Conservation (phyloP, 1,140 invertebrate species). For the Pentalonia nigronervosa region DNA sequence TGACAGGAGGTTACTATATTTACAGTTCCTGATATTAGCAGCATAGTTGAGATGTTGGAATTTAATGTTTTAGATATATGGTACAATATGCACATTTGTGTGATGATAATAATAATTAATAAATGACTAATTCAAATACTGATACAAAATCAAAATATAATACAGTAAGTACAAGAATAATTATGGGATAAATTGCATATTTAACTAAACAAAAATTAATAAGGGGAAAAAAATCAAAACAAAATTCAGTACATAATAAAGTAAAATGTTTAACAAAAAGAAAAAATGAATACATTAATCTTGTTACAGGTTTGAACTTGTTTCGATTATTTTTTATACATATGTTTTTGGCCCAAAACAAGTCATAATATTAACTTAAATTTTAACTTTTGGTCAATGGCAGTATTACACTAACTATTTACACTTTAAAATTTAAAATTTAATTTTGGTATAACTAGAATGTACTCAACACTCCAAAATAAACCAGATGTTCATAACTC, state of each 20-base stretch:
- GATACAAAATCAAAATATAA: conserved; percentile 31
- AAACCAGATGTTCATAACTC: conserved; percentile 52
- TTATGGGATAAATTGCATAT: conserved; percentile 15
- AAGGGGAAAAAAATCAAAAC: conserved; percentile 1
- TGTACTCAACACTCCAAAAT: conserved; percentile 11
- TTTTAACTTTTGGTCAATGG: conserved; percentile 47
- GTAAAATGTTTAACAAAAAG: background rate
- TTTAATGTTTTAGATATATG: conserved; percentile 20
- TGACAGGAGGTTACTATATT: background rate
- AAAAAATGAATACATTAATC: conserved; percentile 34
- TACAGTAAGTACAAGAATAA: conserved; percentile 26
- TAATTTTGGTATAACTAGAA: conserved; percentile 31
- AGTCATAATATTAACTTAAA: conserved; percentile 31
- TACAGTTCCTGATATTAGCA: background rate
- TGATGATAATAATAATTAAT: background rate
- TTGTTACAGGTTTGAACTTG: conserved; percentile 24
- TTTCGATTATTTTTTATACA: conserved; percentile 47
- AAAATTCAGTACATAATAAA: background rate
- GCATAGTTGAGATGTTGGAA: background rate
- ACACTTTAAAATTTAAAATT: conserved; percentile 50
- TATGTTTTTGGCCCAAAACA: conserved; percentile 20
- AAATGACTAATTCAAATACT: conserved; percentile 24
- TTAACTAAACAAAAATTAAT: conserved; percentile 22
- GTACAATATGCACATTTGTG: background rate
- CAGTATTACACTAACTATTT: conserved; percentile 35